A percentile compares a stretch with the other conserved stretches of the same genome.
Evolutionary conservation across 2,888 invertebrate species (phyloP).

Genomic region (Spisula subtruncata): DNA sequence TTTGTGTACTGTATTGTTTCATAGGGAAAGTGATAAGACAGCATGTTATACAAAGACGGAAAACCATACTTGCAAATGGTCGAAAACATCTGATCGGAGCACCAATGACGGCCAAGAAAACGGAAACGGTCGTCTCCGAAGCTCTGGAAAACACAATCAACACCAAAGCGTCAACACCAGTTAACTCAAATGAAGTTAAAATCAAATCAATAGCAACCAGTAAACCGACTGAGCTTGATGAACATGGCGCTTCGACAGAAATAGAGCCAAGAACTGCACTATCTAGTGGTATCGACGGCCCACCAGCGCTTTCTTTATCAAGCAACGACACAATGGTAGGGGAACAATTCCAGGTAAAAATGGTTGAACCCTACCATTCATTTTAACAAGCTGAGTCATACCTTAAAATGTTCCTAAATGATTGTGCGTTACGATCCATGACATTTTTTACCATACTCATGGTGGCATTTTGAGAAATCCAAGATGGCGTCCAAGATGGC

Average conservation of each 20-base stretch:
- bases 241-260: not conserved
- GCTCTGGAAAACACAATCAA: slow-evolving; percentile 14
- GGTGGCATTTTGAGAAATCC: too few relatives aligned
- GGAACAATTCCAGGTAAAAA: too few relatives aligned
- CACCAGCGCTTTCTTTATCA: too few relatives aligned
- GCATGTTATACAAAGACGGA: slow-evolving; percentile 55
- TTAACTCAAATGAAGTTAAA: not conserved
- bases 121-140: slow-evolving; percentile 35
- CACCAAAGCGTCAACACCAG: not conserved
- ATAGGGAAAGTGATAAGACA: slow-evolving; percentile 64
- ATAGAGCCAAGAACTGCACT: not conserved
- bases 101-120: not conserved
- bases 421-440: too few relatives aligned
- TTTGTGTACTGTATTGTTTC: slow-evolving; percentile 68
- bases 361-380: too few relatives aligned
- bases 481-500: too few relatives aligned
- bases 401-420: too few relatives aligned
- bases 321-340: too few relatives aligned
- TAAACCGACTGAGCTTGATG: not conserved
- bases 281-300: slow-evolving; percentile 21
- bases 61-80: slow-evolving; percentile 2
- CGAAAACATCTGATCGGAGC: not conserved
- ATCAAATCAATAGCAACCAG: not conserved
- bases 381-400: too few relatives aligned
- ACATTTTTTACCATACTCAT: too few relatives aligned